These are phyloP conservation scores for Polypedilum pembai DNA, from an alignment of 1,140 invertebrate species.

Conservation along the genomic window DNA sequence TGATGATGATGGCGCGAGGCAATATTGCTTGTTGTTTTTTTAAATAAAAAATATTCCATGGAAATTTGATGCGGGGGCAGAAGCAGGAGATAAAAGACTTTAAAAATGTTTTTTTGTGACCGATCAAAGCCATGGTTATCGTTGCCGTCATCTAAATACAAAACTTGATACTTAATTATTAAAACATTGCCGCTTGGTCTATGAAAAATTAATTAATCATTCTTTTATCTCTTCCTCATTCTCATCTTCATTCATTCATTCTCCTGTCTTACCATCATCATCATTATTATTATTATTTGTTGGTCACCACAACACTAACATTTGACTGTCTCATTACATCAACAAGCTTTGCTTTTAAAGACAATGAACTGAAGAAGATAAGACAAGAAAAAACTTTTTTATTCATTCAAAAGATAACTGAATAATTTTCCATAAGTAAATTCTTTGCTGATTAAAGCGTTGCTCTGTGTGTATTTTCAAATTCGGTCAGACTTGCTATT, in stretches of 20 bases:
- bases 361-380: no score
- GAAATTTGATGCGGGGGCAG: background rate
- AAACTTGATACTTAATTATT: slow-evolving; percentile 15
- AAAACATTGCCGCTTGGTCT: background rate
- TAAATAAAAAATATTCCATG: background rate
- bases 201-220: slow-evolving; percentile 27
- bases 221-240: slow-evolving; percentile 20
- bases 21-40: background rate
- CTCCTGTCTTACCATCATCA: no score
- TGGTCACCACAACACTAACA: no score
- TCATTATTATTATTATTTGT: no score
- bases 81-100: background rate
- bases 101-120: background rate
- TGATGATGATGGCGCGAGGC: slow-evolving; percentile 1
- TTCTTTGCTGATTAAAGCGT: no score
- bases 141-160: background rate
- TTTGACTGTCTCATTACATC: no score
- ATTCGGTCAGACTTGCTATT: background rate
- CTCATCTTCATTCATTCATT: background rate
- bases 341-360: no score
- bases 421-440: no score
- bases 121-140: background rate
- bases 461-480: no score
- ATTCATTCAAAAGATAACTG: no score
- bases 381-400: no score